phyloP scores from a whole-genome alignment of 2,888 invertebrate genomes.

The Caenorhabditis uteleia region DNA sequence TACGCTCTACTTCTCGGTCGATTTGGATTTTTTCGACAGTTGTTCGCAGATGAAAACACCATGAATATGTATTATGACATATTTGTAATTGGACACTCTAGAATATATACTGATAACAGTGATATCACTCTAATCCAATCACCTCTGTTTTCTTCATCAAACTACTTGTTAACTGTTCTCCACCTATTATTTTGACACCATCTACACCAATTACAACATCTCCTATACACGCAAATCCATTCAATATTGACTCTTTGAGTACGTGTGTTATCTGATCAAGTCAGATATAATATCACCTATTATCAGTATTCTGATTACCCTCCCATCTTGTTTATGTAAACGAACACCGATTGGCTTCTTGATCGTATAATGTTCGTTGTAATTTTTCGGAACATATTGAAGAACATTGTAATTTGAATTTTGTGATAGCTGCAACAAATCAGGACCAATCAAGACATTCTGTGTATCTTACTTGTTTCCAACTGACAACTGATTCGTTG shows the following conservation, averaged over 20 bases:
- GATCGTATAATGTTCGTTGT: slow-evolving; percentile 24
- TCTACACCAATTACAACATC: slow-evolving; percentile 47
- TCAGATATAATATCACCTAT: too few species aligned
- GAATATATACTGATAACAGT: neutral
- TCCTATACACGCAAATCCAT: slow-evolving; percentile 44
- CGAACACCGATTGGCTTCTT: slow-evolving; percentile 46
- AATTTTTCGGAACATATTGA: slow-evolving; percentile 17
- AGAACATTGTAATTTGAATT: too few species aligned
- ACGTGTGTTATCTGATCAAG: slow-evolving; percentile 45
- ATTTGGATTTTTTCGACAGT: slow-evolving; percentile 52
- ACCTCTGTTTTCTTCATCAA: slow-evolving; percentile 36
- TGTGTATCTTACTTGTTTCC: too few species aligned
- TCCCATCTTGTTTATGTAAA: slow-evolving; percentile 44
- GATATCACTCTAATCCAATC: neutral
- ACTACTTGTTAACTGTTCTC: slow-evolving; percentile 29
- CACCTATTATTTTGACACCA: slow-evolving; percentile 25
- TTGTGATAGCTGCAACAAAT: too few species aligned
- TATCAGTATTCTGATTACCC: too few species aligned
- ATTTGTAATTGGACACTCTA: slow-evolving; percentile 32
- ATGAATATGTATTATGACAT: slow-evolving; percentile 44
- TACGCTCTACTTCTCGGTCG: slow-evolving; percentile 48
- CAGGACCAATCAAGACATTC: too few species aligned
- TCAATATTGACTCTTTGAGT: slow-evolving; percentile 36
- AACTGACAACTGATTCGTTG: too few species aligned
- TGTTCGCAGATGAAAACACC: slow-evolving; percentile 44